Evolutionary conservation across 2,113 vertebrate genomes (phyloP).

Genomic region (Pseudorhombus dupliciocellatus): DNA sequence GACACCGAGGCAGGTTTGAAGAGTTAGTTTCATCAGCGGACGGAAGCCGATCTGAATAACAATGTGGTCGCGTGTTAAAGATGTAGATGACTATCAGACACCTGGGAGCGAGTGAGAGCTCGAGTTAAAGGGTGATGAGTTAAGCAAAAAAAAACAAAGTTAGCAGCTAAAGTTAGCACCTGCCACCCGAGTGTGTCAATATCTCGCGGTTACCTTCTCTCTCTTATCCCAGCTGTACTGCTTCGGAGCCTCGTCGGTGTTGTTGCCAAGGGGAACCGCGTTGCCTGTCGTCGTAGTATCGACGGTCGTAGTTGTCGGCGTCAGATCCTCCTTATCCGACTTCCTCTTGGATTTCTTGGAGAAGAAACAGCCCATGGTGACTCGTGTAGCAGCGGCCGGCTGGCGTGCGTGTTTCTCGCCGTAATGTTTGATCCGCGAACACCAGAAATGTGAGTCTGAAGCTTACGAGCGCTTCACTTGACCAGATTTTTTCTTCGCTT

Average conservation of each 20-base stretch:
- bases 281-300: slow-evolving; percentile 67
- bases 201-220: slow-evolving; percentile 77
- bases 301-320: slow-evolving; percentile 54
- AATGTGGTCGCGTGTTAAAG: not conserved
- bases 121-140: not conserved
- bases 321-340: slow-evolving; percentile 72
- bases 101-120: not conserved
- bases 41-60: not conserved
- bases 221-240: slow-evolving; percentile 88
- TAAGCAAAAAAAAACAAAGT: not conserved
- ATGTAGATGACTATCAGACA: not conserved
- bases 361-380: slow-evolving; percentile 83
- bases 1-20: not conserved
- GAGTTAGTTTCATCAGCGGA: too few species aligned
- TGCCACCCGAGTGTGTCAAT: not conserved
- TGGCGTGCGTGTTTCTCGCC: not conserved
- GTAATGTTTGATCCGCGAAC: not conserved
- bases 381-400: not conserved
- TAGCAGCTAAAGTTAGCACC: not conserved
- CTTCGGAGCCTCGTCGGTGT: slow-evolving; percentile 79
- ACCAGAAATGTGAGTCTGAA: not conserved
- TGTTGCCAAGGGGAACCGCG: slow-evolving; percentile 76
- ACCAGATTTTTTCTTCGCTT: slow-evolving; percentile 64
- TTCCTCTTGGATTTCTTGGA: slow-evolving; percentile 85
- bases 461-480: slow-evolving; percentile 42